These are phyloP conservation scores for Callorhinus ursinus DNA, from an alignment of 2,113 vertebrate genomes.

Conservation along the genomic window DNA sequence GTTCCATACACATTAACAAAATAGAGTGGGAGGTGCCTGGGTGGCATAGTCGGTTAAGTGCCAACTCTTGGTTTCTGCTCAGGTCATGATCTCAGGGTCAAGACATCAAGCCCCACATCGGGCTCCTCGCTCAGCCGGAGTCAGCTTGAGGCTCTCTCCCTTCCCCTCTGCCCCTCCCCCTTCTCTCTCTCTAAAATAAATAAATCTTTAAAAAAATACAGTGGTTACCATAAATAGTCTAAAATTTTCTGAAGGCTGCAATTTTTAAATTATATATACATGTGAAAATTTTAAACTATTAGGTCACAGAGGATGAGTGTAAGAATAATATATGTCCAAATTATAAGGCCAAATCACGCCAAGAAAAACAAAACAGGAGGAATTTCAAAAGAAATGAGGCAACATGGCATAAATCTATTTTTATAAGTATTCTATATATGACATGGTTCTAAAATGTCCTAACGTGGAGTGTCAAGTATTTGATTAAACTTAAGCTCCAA, in stretches of 20 bases:
- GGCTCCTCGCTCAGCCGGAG: background rate
- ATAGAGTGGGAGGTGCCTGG: background rate
- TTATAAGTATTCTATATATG: conserved; percentile 42
- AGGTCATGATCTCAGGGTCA: background rate
- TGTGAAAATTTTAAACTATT: background rate
- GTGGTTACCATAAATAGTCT: background rate
- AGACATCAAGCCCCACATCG: background rate
- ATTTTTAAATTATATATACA: background rate
- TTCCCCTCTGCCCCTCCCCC: background rate
- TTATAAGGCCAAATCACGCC: background rate
- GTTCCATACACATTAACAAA: background rate
- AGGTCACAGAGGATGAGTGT: background rate
- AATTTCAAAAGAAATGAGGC: conserved; percentile 29
- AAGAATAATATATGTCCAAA: background rate
- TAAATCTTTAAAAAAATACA: background rate
- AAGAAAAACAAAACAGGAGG: background rate
- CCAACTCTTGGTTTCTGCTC: background rate
- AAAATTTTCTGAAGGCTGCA: background rate
- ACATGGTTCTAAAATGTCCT: conserved; percentile 7
- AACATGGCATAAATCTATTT: conserved; percentile 42
- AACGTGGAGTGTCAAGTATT: conserved; percentile 55
- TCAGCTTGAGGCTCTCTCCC: background rate
- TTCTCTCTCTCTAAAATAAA: background rate
- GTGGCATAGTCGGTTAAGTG: background rate
- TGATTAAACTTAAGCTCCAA: conserved; percentile 50